Percentiles rank a stretch among this genome's conserved stretches.
Conservation (phyloP, 2,113 vertebrate genomes). For the Gobiocypris rarus region DNA sequence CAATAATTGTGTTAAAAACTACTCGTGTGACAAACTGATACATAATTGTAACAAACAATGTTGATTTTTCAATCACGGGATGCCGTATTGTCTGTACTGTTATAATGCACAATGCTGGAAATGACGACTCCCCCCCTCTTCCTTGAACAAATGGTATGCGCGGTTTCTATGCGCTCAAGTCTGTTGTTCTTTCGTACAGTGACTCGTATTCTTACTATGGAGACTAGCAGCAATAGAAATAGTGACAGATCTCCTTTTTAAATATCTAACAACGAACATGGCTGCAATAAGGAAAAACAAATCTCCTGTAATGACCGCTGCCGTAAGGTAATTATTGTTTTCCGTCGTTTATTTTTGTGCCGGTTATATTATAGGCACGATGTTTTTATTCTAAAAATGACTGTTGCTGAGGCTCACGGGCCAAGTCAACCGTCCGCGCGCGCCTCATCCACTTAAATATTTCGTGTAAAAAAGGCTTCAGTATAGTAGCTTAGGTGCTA, state of each 20-base stretch:
- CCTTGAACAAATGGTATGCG: slow-evolving; percentile 57
- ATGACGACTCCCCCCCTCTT: not conserved
- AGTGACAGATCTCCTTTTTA: slow-evolving; percentile 23
- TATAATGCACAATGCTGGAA: no score
- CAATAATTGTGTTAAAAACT: not conserved
- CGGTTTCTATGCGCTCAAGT: slow-evolving; percentile 70
- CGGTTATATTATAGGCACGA: not conserved
- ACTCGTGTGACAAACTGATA: not conserved
- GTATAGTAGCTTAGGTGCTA: not conserved
- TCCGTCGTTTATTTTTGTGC: slow-evolving; percentile 1
- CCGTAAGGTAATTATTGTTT: slow-evolving; percentile 71
- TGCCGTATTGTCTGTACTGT: not conserved
- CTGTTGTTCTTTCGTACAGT: slow-evolving; percentile 52
- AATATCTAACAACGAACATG: slow-evolving; percentile 58
- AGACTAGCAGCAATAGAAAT: slow-evolving; percentile 22
- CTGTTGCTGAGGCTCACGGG: slow-evolving; percentile 1
- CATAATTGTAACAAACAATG: not conserved
- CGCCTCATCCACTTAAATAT: not conserved
- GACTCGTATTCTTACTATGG: slow-evolving; percentile 61
- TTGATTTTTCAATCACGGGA: not conserved
- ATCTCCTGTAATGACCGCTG: slow-evolving; percentile 67
- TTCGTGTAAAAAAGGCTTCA: not conserved
- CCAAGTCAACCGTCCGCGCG: not conserved
- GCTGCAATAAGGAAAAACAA: slow-evolving; percentile 67
- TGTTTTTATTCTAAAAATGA: slow-evolving; percentile 26